Conservation (phyloP, 2,113 vertebrate genomes). For the pig (Sus scrofa) region DNA sequence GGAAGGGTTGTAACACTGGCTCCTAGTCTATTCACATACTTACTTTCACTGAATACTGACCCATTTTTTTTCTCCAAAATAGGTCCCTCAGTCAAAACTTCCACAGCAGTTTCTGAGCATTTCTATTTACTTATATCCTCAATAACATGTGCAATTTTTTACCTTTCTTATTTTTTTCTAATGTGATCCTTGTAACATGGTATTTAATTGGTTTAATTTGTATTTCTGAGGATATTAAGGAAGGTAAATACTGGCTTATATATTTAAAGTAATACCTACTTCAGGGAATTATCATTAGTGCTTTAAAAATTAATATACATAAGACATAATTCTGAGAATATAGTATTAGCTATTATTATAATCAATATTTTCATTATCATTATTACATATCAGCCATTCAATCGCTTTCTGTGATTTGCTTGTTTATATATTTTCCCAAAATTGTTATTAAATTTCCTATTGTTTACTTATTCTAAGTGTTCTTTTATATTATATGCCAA, state of each 20-base stretch:
- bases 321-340: background rate
- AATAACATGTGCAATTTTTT: background rate
- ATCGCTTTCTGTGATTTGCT: background rate
- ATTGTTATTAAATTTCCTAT: background rate
- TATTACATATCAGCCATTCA: background rate
- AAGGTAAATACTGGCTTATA: background rate
- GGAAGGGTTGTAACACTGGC: background rate
- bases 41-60: background rate
- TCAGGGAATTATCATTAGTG: background rate
- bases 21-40: background rate
- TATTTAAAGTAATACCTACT: background rate
- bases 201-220: background rate
- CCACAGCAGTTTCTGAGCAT: background rate
- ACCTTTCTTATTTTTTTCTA: slow-evolving; percentile 19
- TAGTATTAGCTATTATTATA: background rate
- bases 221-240: background rate
- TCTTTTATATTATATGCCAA: background rate
- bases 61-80: background rate
- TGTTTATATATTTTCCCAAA: background rate
- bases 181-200: background rate
- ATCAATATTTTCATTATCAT: background rate
- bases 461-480: background rate
- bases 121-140: background rate
- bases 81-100: background rate
- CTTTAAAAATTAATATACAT: background rate